Base-by-base conservation (phyloP, 2,888 invertebrate species). In the Tubulanus polymorphus region DNA sequence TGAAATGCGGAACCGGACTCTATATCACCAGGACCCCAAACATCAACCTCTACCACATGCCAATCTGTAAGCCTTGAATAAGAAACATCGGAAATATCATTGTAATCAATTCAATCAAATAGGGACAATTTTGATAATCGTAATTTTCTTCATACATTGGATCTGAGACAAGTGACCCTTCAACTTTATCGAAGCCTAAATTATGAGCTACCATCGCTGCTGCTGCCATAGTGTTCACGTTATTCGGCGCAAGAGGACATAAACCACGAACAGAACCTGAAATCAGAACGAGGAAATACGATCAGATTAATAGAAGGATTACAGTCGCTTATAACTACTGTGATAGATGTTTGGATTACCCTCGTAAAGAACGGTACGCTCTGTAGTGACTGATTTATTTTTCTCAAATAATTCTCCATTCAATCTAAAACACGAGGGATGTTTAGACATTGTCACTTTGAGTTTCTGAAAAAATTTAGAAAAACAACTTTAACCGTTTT, bases 191-290 rank as follows among this genome's bases (percentile, higher is more conserved):
- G 67, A 83, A 82, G 8, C 83, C 83, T 23, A 83, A 72, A 60
- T 79, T 82, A 60, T 77, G 77, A 3, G 80, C 83, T 1, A 82
- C 81, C 27, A 83, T 63, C 2, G 82, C 80, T 2, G 82, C 84
- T 2, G 81, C 83, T 18, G 84, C 84, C 84, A 84, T 84, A 6
- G 84, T 83, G 73, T 84, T 84, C 15, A 83, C 83, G 61, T 84
- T 84, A 68, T 83, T 83, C 1, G 84, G 84, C 3, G 84, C 84
- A 53, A 83, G 65, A 23, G 79, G 76, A 69, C 84, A 84, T 3
- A 84, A 66, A 5, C 70, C 74, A 32, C 83, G 71, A 0, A 84
- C 83, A 10, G 81, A 76, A 20, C 83, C 83, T 81, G 59, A n/a
- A 57, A 48, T 26, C 18, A 18, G 5, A 15, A 12, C n/a, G n/a